Evolutionary conservation across 1,140 invertebrate genomes (phyloP), one percentile per base, ranked within the genome.

Genomic region (Scaptomyza graminum): DNA sequence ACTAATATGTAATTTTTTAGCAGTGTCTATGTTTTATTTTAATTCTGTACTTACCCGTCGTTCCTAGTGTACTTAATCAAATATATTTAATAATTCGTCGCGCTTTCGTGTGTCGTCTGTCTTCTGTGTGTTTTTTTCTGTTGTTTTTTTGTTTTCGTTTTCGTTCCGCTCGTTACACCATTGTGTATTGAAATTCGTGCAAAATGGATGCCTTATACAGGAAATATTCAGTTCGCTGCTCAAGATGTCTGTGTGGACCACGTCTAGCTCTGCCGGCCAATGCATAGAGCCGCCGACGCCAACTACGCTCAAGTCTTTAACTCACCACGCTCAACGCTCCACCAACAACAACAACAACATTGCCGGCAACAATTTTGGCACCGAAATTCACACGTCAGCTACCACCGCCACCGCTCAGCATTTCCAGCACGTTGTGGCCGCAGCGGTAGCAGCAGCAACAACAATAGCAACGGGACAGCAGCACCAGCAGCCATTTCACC

Each of bases 181-280:
- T 16, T 51, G 22, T 54, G 46, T 60, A n/a, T 64, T 44, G 51
- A 39, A 50, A 63, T 62, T 65, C 39, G 34, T 66, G 44, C 74
- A 85, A 77, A 69, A 85, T 85, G 78, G 78, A 54, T 60, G 52
- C 55, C 43, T 41, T 37, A 37, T 39, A 44, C 57, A 65, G 63
- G 61, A 57, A 74, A 37, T 57, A 15, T 49, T 15, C 22, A 22
- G 46, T 28, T 37, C 18, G 28, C 31, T 41, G 25, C 64, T 52
- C 68, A 74, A 80, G 72, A 93, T 93, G 92, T 93, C 92, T 74
- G 91, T 93, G 54, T 93, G 92, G 92, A 92, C 91, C 64, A 92
- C 92, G 62, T 75, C 71, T 12, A 76, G 87, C 61, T 64, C 91
- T 16, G 85, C 90, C 54, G 92, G 92, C 77, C 79, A 90, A 57